Percentiles rank a stretch among this genome's conserved stretches.
Evolutionary conservation across 2,888 invertebrate species (phyloP).

Genomic region (Synanthedon andrenaeformis): DNA sequence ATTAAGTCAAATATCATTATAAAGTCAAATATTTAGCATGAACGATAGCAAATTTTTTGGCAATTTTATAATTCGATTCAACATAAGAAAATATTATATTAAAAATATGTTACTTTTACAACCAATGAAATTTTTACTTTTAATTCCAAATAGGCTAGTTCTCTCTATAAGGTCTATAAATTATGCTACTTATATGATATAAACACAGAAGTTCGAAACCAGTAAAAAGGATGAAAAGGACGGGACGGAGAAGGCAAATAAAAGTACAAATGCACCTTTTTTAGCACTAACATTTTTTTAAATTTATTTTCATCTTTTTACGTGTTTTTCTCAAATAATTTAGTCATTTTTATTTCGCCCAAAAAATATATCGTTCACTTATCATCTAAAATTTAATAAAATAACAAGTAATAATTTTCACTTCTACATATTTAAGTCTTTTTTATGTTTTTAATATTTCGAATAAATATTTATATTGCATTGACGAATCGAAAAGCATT

Average conservation of each 20-base stretch:
- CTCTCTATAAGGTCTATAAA: too few species aligned
- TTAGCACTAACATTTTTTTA: conserved; percentile 32
- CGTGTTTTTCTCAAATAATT: conserved; percentile 33
- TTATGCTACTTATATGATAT: too few species aligned
- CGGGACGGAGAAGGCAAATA: conserved; percentile 22
- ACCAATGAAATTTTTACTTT: too few species aligned
- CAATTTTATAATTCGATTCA: too few species aligned
- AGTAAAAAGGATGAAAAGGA: conserved; percentile 16
- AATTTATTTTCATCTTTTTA: conserved; percentile 25
- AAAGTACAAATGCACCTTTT: conserved; percentile 58
- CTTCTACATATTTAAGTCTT: conserved; percentile 32
- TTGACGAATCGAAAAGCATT: conserved; percentile 15
- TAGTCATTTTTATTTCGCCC: conserved; percentile 34
- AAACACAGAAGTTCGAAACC: neutral
- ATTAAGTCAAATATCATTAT: too few species aligned
- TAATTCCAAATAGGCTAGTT: too few species aligned
- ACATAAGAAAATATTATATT: too few species aligned
- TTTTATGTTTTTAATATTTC: conserved; percentile 24
- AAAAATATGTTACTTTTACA: too few species aligned
- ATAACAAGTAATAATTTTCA: conserved; percentile 36
- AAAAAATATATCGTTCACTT: conserved; percentile 44
- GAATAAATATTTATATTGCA: conserved; percentile 6
- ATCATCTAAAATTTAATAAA: conserved; percentile 33
- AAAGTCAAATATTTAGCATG: too few species aligned
- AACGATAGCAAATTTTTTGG: too few species aligned